phyloP scores from a whole-genome alignment of 2,888 invertebrate genomes.

The Netelia melanura region DNA sequence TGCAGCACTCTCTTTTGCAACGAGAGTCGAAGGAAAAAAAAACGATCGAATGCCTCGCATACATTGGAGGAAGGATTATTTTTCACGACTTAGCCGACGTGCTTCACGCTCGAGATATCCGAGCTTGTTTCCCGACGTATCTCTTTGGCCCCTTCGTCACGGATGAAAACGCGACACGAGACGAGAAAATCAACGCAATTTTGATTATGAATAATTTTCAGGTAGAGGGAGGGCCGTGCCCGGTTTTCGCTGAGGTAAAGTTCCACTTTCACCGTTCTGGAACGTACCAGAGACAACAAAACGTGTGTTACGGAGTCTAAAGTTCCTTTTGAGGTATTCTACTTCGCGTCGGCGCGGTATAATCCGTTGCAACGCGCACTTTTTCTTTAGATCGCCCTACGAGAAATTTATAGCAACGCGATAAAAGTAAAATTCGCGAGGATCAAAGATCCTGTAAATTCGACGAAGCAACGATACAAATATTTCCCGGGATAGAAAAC shows the following conservation, averaged over 20 bases:
- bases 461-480: no score
- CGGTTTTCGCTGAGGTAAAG: constrained; percentile 46
- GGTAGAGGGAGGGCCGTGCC: constrained; percentile 51
- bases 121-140: background rate
- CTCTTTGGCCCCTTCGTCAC: constrained; percentile 21
- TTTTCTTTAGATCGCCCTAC: no score
- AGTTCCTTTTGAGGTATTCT: background rate
- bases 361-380: background rate
- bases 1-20: constrained; percentile 4
- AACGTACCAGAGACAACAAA: constrained; percentile 9
- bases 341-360: background rate
- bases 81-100: background rate
- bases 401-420: no score
- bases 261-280: constrained; percentile 53
- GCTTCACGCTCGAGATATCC: constrained; percentile 51
- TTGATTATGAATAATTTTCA: constrained; percentile 77
- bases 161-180: constrained; percentile 64
- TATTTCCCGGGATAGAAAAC: no score
- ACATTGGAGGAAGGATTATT: constrained; percentile 6
- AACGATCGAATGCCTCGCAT: background rate
- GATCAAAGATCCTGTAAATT: no score
- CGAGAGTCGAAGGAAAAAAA: background rate
- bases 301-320: constrained; percentile 15
- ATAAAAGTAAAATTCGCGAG: no score
- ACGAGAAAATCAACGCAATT: constrained; percentile 75